phyloP scores from a whole-genome alignment of 2,888 invertebrate genomes.

The Drosophila melanocephala region DNA sequence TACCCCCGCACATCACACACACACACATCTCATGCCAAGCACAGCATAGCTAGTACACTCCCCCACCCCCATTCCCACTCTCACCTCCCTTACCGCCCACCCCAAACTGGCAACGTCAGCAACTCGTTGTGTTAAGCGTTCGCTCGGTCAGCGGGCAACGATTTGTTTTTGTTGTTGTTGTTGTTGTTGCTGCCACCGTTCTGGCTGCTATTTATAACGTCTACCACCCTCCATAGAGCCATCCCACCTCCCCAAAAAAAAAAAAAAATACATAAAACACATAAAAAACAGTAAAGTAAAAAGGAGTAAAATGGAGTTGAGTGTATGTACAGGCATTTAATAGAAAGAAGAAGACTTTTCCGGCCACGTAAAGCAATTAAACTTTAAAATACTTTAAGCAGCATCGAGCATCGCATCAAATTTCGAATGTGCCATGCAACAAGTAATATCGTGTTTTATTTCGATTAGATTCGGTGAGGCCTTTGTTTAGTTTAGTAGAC shows the following conservation, averaged over 20 bases:
- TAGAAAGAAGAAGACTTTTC: not conserved
- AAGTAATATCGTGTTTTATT: slow-evolving; percentile 1
- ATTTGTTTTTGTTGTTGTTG: slow-evolving; percentile 7
- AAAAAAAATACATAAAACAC: not conserved
- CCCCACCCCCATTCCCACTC: not conserved
- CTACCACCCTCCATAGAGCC: not conserved
- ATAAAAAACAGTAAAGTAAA: slow-evolving; percentile 1
- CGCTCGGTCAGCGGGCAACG: slow-evolving; percentile 22
- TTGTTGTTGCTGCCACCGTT: slow-evolving; percentile 7
- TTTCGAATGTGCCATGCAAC: not conserved
- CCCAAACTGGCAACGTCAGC: slow-evolving; percentile 1
- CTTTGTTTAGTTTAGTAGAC: slow-evolving; percentile 48
- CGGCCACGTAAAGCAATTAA: not conserved
- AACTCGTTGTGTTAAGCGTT: slow-evolving; percentile 18
- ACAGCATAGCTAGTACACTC: not conserved
- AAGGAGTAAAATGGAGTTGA: slow-evolving; percentile 5
- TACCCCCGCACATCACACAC: not conserved
- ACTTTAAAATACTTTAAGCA: slow-evolving; percentile 5
- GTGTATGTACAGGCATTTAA: not conserved
- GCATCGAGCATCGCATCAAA: not conserved
- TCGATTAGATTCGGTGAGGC: not conserved
- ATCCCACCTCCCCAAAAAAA: not conserved
- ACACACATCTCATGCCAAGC: not conserved
- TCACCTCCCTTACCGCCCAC: not conserved
- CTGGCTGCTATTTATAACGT: slow-evolving; percentile 16